Evolutionary conservation across 1,140 invertebrate species (phyloP).

Genomic region (Sogatella furcifera): DNA sequence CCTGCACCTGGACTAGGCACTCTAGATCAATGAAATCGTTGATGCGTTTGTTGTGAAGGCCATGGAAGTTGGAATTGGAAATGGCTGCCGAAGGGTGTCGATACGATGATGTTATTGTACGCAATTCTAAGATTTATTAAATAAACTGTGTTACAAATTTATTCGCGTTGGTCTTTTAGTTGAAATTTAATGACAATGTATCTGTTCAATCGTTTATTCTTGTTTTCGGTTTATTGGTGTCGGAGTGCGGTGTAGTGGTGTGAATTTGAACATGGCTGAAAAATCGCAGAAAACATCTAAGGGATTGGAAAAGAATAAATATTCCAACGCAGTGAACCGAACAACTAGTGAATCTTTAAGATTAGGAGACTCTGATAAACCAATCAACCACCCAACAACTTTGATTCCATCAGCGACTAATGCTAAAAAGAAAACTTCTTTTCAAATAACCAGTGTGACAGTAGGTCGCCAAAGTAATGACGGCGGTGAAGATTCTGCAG

Average conservation of each 20-base stretch:
- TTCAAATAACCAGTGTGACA: conserved; percentile 86
- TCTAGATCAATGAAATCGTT: neutral
- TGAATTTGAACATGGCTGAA: conserved; percentile 23
- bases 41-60: neutral
- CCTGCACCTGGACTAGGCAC: too few relatives aligned
- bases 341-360: conserved; percentile 24
- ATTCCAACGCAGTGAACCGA: conserved; percentile 20
- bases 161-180: too few relatives aligned
- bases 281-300: conserved; percentile 19
- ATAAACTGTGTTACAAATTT: neutral
- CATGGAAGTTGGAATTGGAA: too few relatives aligned
- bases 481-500: conserved; percentile 81
- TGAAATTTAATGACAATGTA: too few relatives aligned
- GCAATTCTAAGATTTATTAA: neutral
- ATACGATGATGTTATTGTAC: neutral
- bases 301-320: conserved; percentile 21
- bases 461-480: conserved; percentile 70
- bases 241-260: too few relatives aligned
- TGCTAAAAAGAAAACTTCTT: conserved; percentile 69
- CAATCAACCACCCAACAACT: conserved; percentile 13
- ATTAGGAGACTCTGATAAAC: conserved; percentile 19
- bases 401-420: conserved; percentile 11
- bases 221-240: too few relatives aligned
- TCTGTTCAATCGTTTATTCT: too few relatives aligned
- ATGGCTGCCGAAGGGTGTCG: neutral